Evolutionary conservation across 2,797 vertebrate genomes (phyloP), one percentile per base, ranked within the genome.

Genomic region (Pseudochirops cupreus): DNA sequence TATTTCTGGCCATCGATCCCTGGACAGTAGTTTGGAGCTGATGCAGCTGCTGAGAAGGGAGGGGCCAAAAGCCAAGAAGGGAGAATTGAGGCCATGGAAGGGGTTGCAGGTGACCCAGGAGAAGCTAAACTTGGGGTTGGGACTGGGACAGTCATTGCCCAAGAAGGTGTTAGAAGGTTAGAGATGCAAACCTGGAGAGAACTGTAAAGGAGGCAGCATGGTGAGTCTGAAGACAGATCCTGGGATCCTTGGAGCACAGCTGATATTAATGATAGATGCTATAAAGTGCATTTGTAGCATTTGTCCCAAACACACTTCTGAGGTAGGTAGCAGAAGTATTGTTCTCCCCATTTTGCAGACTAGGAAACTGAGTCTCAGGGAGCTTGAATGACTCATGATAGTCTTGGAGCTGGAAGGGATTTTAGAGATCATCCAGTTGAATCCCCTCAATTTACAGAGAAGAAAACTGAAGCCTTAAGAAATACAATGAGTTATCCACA

Each of bases 1-100:
- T 97, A 97, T 97, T 98, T 98, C 97, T 95, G 96, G 97, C 92
- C 96, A 97, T 96, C 95, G 97, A 97, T 97, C 96, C 93, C 93
- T 96, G 90, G 96, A 97, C 96, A 92, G 87, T 21, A n/a, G 82
- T 95, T 58, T 89, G 33, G 92, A 94, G n/a, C 87, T 94, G 91
- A 96, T 67, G 39, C 0, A 91, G 94, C 95, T n/a, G 39, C 96
- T 96, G 57, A 95, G 96, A 56, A 91, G 93, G 91, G 91, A 92
- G 28, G n/a, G 59, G 46, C 39, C 82, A 54, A 94, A 93, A 62
- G 91, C 56, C 82, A 28, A 12, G 53, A 56, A 31, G 33, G 26
- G 24, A 6, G 1, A 31, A 0, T 3, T 6, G 55, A 92, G 55
- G 2, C 2, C 24, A 33, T 31, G 0, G 46, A 18, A 33, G 21